Base-by-base conservation (phyloP, 2,797 vertebrate genomes). In the Esox masquinongy region DNA sequence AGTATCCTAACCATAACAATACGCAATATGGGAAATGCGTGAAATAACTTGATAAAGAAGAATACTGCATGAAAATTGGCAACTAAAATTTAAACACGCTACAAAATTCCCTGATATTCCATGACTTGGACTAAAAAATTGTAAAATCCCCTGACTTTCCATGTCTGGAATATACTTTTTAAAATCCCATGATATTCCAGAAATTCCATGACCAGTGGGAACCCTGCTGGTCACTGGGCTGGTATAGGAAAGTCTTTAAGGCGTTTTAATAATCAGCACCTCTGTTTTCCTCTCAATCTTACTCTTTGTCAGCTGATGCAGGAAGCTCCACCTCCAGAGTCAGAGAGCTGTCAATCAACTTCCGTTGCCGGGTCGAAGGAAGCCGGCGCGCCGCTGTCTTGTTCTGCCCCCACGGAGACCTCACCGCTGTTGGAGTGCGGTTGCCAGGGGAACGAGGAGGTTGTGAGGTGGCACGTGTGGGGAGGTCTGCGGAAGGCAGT, bases 241-340 rank as follows among this genome's bases (percentile, higher is more conserved):
- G 26, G 4, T 29, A 64, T 26, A 64, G 24, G 24, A 64, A 64
- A 5, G 16, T 66, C 6, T 31, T 66, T 5, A 15, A 5, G 61
- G 61, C 5, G 29, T 24, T 31, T 64, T 29, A 31, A 64, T 31
- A 29, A 67, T 34, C 51, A 26, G 9, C 17, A 14, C 4, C 26
- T 7, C 5, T 31, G 29, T 31, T n/a, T 36, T 16, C 6, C 19
- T 78, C 49, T 31, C 3, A 3, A 1, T 78, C 94, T 94, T 92
- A 95, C 94, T 92, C 91, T 90, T 92, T 93, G 79, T 93, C 82
- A 2, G 82, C 77, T 16, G 72, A 71, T 64, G 51, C 51, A 0
- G 70, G 34, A 74, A 47, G 47, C 34, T 76, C 68, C 12, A 69
- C 70, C 24, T 81, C 76, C 0, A 77, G 71, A 0, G 74, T 88